Percentiles rank a stretch among this genome's conserved stretches.
Evolutionary conservation across 2,797 vertebrate genomes (phyloP).

Genomic region (Lophius americanus): DNA sequence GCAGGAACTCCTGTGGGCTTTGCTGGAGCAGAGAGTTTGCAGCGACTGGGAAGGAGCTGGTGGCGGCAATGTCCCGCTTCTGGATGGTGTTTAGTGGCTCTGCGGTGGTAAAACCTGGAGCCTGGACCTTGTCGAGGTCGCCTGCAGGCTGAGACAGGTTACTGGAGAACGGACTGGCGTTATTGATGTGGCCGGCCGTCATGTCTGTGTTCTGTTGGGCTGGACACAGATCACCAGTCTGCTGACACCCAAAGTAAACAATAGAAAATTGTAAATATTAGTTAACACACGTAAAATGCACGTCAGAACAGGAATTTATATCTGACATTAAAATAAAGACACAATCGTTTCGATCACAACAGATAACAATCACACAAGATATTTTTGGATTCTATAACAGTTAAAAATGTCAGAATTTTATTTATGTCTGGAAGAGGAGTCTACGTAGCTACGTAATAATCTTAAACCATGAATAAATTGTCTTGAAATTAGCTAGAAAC

Average conservation of each 20-base stretch:
- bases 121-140: constrained; percentile 86
- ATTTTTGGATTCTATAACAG: too few species aligned
- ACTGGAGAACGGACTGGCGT: constrained; percentile 82
- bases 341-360: too few species aligned
- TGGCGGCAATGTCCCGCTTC: constrained; percentile 88
- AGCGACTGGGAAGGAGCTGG: constrained; percentile 85
- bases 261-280: too few species aligned
- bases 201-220: constrained; percentile 86
- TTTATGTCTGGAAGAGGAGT: too few species aligned
- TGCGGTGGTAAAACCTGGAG: constrained; percentile 82
- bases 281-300: too few species aligned
- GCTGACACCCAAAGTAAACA: constrained; percentile 13
- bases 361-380: too few species aligned
- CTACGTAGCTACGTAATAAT: too few species aligned
- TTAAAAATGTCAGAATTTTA: too few species aligned
- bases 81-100: constrained; percentile 90
- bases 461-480: too few species aligned
- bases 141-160: constrained; percentile 84
- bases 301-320: too few species aligned
- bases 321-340: too few species aligned
- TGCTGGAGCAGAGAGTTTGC: constrained; percentile 89
- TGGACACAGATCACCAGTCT: constrained; percentile 85
- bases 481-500: too few species aligned
- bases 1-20: constrained; percentile 85
- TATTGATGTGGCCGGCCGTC: constrained; percentile 80